Percentiles rank a stretch among this genome's conserved stretches.
Conservation (phyloP, 1,140 invertebrate genomes). For the Lordiphosa clarofinis region DNA sequence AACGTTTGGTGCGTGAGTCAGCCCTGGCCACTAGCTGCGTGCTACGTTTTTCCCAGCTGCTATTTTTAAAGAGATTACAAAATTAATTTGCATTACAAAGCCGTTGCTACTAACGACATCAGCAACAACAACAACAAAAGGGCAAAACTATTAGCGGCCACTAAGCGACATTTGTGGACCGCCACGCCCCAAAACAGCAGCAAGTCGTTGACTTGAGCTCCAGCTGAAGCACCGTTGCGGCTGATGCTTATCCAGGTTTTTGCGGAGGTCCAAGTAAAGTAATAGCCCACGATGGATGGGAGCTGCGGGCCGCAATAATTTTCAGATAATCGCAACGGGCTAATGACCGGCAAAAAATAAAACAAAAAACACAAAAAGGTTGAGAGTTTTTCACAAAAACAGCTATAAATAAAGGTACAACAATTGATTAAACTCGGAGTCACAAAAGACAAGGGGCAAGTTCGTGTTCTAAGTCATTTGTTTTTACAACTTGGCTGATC, state of each 20-base stretch:
- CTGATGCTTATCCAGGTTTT: constrained; percentile 31
- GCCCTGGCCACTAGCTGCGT: constrained; percentile 28
- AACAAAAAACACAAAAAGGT: constrained; percentile 22
- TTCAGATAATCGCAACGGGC: constrained; percentile 53
- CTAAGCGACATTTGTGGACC: constrained; percentile 58
- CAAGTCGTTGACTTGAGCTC: constrained; percentile 64
- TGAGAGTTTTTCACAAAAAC: constrained; percentile 20
- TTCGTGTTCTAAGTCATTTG: constrained; percentile 65
- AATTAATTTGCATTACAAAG: constrained; percentile 70
- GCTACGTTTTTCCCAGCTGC: constrained; percentile 32
- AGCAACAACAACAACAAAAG: too few relatives aligned
- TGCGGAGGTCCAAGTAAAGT: constrained; percentile 12
- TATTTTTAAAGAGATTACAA: constrained; percentile 65
- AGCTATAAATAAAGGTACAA: background rate
- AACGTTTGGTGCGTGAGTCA: constrained; percentile 46
- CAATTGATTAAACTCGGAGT: constrained; percentile 33
- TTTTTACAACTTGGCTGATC: constrained; percentile 33
- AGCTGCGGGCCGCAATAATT: constrained; percentile 21
- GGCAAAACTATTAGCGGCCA: constrained; percentile 12
- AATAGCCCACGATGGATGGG: constrained; percentile 14
- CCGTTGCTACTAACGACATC: background rate
- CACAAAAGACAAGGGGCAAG: constrained; percentile 40
- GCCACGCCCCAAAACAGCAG: constrained; percentile 45
- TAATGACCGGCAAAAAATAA: constrained; percentile 49
- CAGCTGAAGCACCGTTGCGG: constrained; percentile 24